Conservation (phyloP, 1,140 invertebrate species). For the Archivesica marissinica region DNA sequence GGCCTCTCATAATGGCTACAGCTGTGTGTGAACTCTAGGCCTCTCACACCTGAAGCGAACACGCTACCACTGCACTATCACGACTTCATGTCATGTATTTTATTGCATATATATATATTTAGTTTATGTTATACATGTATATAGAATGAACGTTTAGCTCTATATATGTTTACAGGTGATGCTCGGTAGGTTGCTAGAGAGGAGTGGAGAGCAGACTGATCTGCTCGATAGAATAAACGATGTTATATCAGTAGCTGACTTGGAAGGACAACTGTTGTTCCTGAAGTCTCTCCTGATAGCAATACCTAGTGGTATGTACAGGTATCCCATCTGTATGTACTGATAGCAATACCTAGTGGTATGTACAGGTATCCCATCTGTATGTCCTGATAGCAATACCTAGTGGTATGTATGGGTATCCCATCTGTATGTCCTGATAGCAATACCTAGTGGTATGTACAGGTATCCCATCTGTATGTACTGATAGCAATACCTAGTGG, state of each 20-base stretch:
- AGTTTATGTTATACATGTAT: not conserved
- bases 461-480: too few relatives aligned
- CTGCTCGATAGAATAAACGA: not conserved
- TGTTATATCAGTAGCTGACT: not conserved
- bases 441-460: too few relatives aligned
- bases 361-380: too few relatives aligned
- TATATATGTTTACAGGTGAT: not conserved
- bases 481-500: too few relatives aligned
- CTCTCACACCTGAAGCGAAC: not conserved
- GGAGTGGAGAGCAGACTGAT: not conserved
- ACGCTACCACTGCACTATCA: not conserved
- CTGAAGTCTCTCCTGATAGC: not conserved
- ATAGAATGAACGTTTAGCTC: not conserved
- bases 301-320: not conserved
- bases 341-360: too few relatives aligned
- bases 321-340: not conserved
- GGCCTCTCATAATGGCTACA: too few relatives aligned
- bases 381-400: too few relatives aligned
- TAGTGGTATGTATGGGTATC: too few relatives aligned
- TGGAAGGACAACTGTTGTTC: not conserved
- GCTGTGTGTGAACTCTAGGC: not conserved
- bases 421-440: too few relatives aligned
- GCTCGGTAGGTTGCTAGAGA: not conserved
- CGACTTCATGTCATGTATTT: not conserved
- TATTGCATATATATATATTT: not conserved